Conservation (phyloP, 2,797 vertebrate genomes). For the Hippocampus kuda region DNA sequence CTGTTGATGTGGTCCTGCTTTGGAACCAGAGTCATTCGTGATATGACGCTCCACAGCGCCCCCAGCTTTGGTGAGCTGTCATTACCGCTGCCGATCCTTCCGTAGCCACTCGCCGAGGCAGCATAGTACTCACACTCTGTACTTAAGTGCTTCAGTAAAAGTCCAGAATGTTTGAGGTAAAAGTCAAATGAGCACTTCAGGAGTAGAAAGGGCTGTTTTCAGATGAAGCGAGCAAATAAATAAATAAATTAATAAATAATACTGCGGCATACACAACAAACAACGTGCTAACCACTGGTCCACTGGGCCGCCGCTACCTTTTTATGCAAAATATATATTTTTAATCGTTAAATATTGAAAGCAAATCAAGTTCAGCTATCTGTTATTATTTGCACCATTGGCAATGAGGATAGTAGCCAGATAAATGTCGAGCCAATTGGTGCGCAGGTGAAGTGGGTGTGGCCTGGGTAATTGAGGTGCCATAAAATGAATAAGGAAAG, state of each 20-base stretch:
- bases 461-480: constrained; percentile 33
- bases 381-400: background rate
- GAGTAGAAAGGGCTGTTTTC: background rate
- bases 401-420: background rate
- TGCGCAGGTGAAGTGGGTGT: constrained; percentile 4
- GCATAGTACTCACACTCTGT: background rate
- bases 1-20: constrained; percentile 99
- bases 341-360: too few species aligned
- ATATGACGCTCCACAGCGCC: constrained; percentile 98
- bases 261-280: background rate
- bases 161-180: background rate
- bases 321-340: too few species aligned
- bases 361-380: too few species aligned
- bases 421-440: background rate
- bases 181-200: background rate
- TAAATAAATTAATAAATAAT: too few species aligned
- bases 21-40: constrained; percentile 95
- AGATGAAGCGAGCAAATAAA: too few species aligned
- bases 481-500: constrained; percentile 56
- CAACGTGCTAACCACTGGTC: background rate
- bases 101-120: background rate
- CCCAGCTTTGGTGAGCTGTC: constrained; percentile 89
- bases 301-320: too few species aligned
- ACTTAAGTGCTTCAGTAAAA: background rate
- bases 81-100: constrained; percentile 19